Evolutionary conservation across 2,797 vertebrate genomes (phyloP), one percentile per base, ranked within the genome.

Genomic region (Lepilemur ruficaudatus): DNA sequence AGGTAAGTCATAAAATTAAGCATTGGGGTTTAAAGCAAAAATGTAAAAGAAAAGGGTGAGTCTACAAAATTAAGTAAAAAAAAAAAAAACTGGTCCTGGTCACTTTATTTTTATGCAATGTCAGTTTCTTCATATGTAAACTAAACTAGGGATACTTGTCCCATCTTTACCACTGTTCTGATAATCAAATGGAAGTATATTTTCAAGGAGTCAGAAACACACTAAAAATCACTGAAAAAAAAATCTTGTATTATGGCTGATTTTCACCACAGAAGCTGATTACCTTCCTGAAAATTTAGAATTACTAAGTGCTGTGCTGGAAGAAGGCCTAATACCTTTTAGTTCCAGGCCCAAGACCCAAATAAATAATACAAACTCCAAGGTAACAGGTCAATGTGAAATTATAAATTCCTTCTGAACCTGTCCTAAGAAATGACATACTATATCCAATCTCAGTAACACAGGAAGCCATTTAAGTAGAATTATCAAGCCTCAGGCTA

Each of bases 1-100:
- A 55, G 7, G 8, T 35, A 55, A 79, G 52, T n/a, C n/a, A 89
- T 50, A 95, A 87, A 89, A 41, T 41, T 63, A 94, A 89, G 67
- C 23, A 70, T 83, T 90, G 81, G 35, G 7, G n/a, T 43, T 90
- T 95, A 95, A 95, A 92, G 46, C 41, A 92, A 89, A 92, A 94
- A 80, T 57, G 23, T 87, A n/a, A 86, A 79, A 82, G 18, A 83
- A 89, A 72, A 94, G 22, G 32, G 18, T 89, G 5, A 87, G 43
- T 55, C 61, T 86, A 46, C 55, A 46, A 59, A 83, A 83, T 72
- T 20, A 75, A 22, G 5, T 43, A 1, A 67, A 88, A 83, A 38
- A 38, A 38, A 38, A 38, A 38, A 38, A 81, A 92, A 67, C 25
- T 15, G 41, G 50, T 52, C 35, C 43, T 86, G 50, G 35, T 91